Conservation (phyloP, 1,140 invertebrate genomes). For the Zaprionus ghesquierei region DNA sequence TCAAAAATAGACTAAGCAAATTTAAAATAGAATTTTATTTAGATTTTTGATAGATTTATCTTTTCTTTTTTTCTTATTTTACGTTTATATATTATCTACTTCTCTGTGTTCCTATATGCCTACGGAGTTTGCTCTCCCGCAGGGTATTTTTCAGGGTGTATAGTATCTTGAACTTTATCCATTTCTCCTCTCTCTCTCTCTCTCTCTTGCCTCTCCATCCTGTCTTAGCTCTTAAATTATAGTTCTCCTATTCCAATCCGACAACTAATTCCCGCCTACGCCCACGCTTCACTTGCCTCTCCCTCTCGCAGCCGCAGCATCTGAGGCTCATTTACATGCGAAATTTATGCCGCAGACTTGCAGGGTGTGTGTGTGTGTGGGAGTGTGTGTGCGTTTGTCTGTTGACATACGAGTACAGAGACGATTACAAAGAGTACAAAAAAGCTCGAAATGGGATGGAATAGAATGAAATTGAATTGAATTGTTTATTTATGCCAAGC, state of each 20-base stretch:
- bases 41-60: background rate
- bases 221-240: slow-evolving; percentile 44
- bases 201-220: background rate
- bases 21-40: too few species aligned
- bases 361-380: slow-evolving; percentile 3
- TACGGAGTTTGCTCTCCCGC: too few species aligned
- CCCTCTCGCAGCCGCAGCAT: background rate
- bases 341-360: slow-evolving; percentile 64
- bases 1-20: background rate
- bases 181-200: too few species aligned
- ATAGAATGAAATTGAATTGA: slow-evolving; percentile 64
- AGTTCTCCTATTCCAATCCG: slow-evolving; percentile 52
- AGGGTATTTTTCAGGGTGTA: background rate
- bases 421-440: slow-evolving; percentile 16
- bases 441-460: slow-evolving; percentile 26
- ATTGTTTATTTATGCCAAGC: slow-evolving; percentile 79
- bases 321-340: slow-evolving; percentile 64
- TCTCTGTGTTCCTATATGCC: too few species aligned
- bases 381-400: slow-evolving; percentile 1
- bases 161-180: background rate
- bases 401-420: slow-evolving; percentile 51
- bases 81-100: too few species aligned
- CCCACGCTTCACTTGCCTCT: slow-evolving; percentile 6
- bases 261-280: slow-evolving; percentile 74
- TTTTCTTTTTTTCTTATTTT: too few species aligned